phyloP scores from a whole-genome alignment of 2,888 invertebrate species.

The Ophraella communa region DNA sequence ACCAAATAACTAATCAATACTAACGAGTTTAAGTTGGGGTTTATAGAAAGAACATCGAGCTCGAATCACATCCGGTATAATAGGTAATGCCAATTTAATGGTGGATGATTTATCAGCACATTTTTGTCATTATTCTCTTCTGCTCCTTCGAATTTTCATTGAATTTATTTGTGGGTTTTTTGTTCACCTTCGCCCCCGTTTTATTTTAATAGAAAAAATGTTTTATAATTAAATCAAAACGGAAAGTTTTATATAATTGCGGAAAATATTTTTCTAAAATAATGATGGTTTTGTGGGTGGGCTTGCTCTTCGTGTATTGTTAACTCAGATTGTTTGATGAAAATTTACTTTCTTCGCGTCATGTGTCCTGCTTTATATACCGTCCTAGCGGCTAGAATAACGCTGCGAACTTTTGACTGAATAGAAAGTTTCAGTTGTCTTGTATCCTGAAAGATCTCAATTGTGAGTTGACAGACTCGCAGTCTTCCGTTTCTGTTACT shows the following conservation, averaged over 20 bases:
- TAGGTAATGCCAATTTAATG: constrained; percentile 30
- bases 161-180: constrained; percentile 12
- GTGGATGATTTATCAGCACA: constrained; percentile 25
- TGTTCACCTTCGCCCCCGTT: neutral
- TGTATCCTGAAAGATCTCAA: too few species aligned
- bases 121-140: constrained; percentile 28
- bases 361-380: too few species aligned
- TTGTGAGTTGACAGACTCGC: too few species aligned
- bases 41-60: constrained; percentile 36
- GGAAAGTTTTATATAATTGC: neutral
- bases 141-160: constrained; percentile 14
- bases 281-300: too few species aligned
- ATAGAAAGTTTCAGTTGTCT: too few species aligned
- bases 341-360: too few species aligned
- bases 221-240: neutral
- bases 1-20: constrained; percentile 46
- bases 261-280: too few species aligned
- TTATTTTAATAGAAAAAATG: neutral
- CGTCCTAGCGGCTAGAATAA: too few species aligned
- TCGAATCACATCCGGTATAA: constrained; percentile 29
- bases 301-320: too few species aligned
- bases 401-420: too few species aligned
- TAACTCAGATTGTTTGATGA: too few species aligned
- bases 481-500: too few species aligned
- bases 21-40: constrained; percentile 41